A percentile compares a stretch with the other conserved stretches of the same genome.
Conservation (phyloP, 2,888 invertebrate species). For the Pollenia labialis region DNA sequence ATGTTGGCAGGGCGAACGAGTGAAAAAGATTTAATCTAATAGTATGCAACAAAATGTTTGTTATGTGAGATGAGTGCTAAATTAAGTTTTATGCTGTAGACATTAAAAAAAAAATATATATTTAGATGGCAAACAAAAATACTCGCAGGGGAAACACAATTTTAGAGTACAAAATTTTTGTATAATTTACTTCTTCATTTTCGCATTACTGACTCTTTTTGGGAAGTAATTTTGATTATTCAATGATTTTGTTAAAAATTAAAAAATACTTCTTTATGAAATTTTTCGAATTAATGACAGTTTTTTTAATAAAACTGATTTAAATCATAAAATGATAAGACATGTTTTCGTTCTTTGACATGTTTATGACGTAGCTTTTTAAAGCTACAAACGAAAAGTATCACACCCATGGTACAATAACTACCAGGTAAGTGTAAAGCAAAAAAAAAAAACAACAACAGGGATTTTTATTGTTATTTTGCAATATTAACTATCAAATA, state of each 20-base stretch:
- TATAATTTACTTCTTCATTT: neutral
- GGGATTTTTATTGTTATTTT: too few relatives aligned
- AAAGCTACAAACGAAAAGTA: too few relatives aligned
- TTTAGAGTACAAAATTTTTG: neutral
- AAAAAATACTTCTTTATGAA: too few relatives aligned
- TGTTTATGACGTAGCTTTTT: too few relatives aligned
- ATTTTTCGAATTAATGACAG: too few relatives aligned
- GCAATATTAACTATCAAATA: too few relatives aligned
- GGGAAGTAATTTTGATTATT: neutral
- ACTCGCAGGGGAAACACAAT: neutral
- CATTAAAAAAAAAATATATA: constrained; percentile 21
- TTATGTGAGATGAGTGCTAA: constrained; percentile 64
- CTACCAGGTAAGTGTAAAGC: too few relatives aligned
- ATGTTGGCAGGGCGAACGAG: constrained; percentile 29
- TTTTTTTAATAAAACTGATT: too few relatives aligned
- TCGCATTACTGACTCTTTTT: neutral
- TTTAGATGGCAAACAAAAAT: constrained; percentile 15
- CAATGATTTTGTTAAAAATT: neutral
- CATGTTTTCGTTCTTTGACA: too few relatives aligned
- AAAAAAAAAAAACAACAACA: too few relatives aligned
- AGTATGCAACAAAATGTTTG: constrained; percentile 64
- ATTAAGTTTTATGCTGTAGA: constrained; percentile 48
- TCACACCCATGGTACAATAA: too few relatives aligned
- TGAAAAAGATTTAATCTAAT: constrained; percentile 62
- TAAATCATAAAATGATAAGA: too few relatives aligned